Conservation (phyloP, 2,113 vertebrate species). For the Pampusana beccarii region DNA sequence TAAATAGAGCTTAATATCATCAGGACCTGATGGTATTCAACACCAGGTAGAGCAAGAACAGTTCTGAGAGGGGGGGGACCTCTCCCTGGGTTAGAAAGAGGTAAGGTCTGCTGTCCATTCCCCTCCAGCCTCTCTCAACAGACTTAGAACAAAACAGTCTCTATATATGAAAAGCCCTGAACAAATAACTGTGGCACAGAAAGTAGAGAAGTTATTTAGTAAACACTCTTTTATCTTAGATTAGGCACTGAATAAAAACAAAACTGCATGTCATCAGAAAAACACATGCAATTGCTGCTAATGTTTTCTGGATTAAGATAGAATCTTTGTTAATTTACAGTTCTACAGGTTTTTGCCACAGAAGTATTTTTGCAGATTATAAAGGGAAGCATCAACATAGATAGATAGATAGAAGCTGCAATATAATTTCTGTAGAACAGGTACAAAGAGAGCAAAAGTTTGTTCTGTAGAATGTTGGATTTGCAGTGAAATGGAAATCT, state of each 20-base stretch:
- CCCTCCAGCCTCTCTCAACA: background rate
- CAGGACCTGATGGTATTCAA: background rate
- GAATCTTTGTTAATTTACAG: background rate
- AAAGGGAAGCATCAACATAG: background rate
- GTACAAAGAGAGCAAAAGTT: background rate
- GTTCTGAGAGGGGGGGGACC: background rate
- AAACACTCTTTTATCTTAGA: background rate
- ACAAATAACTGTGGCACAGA: background rate
- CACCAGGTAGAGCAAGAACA: background rate
- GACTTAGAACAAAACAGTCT: background rate
- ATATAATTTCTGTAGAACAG: background rate
- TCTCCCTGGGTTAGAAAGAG: background rate
- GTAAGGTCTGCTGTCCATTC: background rate
- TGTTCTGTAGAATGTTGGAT: background rate
- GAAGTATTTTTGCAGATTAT: background rate
- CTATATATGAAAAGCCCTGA: background rate
- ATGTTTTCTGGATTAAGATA: background rate
- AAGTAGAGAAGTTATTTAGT: background rate
- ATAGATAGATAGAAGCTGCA: background rate
- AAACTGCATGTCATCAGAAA: background rate
- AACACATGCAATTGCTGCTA: background rate
- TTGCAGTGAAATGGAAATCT: background rate
- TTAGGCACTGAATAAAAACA: background rate
- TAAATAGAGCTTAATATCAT: background rate
- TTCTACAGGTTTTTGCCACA: background rate